Conservation (phyloP, 2,113 vertebrate genomes). For the Gnathonemus longibarbis region DNA sequence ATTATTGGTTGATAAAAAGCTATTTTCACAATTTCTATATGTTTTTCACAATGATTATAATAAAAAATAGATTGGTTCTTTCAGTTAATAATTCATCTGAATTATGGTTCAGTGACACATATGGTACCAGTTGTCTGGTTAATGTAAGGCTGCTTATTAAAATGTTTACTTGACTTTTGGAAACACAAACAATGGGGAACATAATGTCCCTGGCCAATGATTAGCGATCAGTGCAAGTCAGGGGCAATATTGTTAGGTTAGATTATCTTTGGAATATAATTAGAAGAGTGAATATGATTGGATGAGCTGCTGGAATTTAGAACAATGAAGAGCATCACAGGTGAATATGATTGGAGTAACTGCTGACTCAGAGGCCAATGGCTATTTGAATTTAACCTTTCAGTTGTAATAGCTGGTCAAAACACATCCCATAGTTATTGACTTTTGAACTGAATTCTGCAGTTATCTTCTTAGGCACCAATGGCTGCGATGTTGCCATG, state of each 20-base stretch:
- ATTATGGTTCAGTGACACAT: not conserved
- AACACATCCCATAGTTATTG: not conserved
- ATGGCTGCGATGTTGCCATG: not conserved
- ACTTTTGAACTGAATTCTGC: not conserved
- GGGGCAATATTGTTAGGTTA: not conserved
- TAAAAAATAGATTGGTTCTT: not conserved
- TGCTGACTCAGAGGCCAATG: not conserved
- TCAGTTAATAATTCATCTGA: not conserved
- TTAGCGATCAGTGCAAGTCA: not conserved
- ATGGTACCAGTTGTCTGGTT: not conserved
- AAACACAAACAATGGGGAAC: not conserved
- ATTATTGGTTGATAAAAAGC: not conserved
- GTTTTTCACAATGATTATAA: not conserved
- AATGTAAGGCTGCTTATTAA: not conserved
- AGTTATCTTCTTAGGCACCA: not conserved
- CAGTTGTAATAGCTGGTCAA: not conserved
- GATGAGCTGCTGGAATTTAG: not conserved
- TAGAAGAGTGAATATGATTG: not conserved
- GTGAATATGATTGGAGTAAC: not conserved
- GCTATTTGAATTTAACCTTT: not conserved
- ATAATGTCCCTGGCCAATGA: not conserved
- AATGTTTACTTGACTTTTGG: not conserved
- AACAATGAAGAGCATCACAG: not conserved
- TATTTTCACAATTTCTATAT: not conserved
- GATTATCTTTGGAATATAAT: not conserved